A percentile compares a stretch with the other conserved stretches of the same genome.
Conservation (phyloP, 2,797 vertebrate genomes). For the Muscicapa comitata region DNA sequence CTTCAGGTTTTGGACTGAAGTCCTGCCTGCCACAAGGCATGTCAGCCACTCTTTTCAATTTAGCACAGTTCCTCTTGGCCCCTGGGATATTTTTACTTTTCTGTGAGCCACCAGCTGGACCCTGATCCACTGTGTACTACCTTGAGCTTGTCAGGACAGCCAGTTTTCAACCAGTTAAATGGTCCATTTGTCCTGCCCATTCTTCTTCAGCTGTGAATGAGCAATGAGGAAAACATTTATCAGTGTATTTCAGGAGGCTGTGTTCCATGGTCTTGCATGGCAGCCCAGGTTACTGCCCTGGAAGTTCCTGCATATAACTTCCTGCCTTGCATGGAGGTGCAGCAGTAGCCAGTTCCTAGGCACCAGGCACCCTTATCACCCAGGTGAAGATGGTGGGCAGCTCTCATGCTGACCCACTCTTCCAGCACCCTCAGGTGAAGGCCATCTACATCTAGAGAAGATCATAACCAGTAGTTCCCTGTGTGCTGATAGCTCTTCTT, state of each 20-base stretch:
- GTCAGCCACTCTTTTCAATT: neutral
- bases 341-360: neutral
- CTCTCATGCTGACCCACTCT: neutral
- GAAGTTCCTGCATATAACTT: neutral
- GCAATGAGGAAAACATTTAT: neutral
- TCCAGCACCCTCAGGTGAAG: neutral
- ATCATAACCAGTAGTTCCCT: neutral
- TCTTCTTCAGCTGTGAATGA: neutral
- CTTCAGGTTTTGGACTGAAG: neutral
- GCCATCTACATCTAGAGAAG: neutral
- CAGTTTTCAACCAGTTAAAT: neutral
- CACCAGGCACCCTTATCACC: neutral
- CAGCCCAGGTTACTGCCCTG: neutral
- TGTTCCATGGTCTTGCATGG: neutral
- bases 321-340: neutral
- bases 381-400: neutral
- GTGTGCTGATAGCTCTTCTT: neutral
- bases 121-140: fast-evolving
- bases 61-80: neutral
- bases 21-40: neutral
- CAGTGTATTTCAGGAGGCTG: neutral
- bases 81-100: neutral
- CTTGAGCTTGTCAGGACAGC: neutral
- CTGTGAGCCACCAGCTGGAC: neutral
- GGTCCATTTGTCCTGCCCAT: neutral